A percentile compares a stretch with the other conserved stretches of the same genome.
Conservation (phyloP, 1,140 invertebrate genomes). For the Archegozetes longisetosus region DNA sequence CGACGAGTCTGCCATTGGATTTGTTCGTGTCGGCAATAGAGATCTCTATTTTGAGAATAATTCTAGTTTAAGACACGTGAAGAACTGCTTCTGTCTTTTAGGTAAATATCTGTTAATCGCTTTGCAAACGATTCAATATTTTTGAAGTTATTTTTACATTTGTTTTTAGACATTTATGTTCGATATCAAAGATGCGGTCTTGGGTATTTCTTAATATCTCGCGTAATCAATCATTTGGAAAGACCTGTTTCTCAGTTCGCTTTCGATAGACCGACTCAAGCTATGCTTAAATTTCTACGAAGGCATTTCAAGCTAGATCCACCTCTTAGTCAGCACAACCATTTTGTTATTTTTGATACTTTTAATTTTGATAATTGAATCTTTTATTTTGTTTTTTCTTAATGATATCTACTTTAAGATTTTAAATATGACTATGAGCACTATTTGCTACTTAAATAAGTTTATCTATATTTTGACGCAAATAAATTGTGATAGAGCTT, state of each 20-base stretch:
- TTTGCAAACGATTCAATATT: background rate
- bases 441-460: no score
- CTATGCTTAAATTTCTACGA: conserved; percentile 11
- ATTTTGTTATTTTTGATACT: conserved; percentile 12
- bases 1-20: background rate
- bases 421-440: no score
- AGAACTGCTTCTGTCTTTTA: conserved; percentile 9
- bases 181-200: conserved; percentile 7
- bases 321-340: conserved; percentile 14
- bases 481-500: no score
- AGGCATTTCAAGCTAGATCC: conserved; percentile 4
- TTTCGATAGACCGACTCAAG: conserved; percentile 11
- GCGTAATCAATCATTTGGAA: background rate
- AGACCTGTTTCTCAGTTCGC: background rate
- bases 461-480: no score
- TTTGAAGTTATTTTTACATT: background rate
- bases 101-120: background rate
- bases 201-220: conserved; percentile 7
- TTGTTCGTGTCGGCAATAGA: conserved; percentile 9
- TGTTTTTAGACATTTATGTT: conserved; percentile 12
- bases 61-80: conserved; percentile 1
- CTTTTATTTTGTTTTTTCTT: no score
- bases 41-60: conserved; percentile 6
- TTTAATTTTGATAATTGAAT: background rate
- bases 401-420: no score